phyloP scores from a whole-genome alignment of 1,140 invertebrate species.

The Drosophila ananassae region DNA sequence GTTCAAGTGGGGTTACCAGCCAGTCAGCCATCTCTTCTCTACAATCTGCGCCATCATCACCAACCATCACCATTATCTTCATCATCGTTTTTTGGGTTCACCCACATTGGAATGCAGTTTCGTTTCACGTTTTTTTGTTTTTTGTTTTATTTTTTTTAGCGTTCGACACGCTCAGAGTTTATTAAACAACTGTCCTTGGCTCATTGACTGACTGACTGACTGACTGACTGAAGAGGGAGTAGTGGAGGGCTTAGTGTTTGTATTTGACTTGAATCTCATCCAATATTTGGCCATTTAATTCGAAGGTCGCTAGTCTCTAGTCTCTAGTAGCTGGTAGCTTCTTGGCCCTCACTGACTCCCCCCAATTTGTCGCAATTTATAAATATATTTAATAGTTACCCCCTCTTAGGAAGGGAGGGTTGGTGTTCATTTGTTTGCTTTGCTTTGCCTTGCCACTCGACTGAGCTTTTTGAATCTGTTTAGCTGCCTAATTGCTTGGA shows the following conservation, averaged over 20 bases:
- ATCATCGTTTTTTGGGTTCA: slow-evolving; percentile 30
- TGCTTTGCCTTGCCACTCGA: too few relatives aligned
- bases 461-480: too few relatives aligned
- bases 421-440: too few relatives aligned
- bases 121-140: slow-evolving; percentile 15
- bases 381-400: background rate
- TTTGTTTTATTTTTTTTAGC: slow-evolving; percentile 1
- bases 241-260: slow-evolving; percentile 9
- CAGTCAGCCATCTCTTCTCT: slow-evolving; percentile 3
- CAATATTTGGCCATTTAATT: slow-evolving; percentile 28
- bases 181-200: slow-evolving; percentile 42
- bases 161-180: slow-evolving; percentile 41
- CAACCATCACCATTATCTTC: slow-evolving; percentile 19
- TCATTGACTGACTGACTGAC: slow-evolving; percentile 23
- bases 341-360: slow-evolving; percentile 12
- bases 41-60: slow-evolving; percentile 12
- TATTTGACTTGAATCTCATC: slow-evolving; percentile 33
- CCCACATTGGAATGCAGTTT: slow-evolving; percentile 48
- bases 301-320: slow-evolving; percentile 13
- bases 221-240: slow-evolving; percentile 6
- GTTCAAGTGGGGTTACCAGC: slow-evolving; percentile 3
- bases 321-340: background rate
- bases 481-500: too few relatives aligned
- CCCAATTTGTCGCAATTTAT: slow-evolving; percentile 2
- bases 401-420: too few relatives aligned